Base-by-base conservation (phyloP, 2,888 invertebrate species). In the Reticulitermes lucifugus region DNA sequence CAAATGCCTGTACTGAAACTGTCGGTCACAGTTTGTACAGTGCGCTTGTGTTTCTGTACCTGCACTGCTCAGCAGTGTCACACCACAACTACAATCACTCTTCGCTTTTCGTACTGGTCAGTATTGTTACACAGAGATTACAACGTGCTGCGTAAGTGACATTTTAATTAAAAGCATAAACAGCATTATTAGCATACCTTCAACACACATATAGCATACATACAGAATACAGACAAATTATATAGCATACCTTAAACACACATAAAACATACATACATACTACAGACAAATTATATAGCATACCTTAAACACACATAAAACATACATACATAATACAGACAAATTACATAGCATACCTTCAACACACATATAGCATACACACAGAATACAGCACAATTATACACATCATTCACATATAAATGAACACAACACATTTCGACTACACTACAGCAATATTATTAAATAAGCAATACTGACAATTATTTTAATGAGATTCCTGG, bases 401-500 rank as follows among this genome's bases (percentile, higher is more conserved):
- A 65, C 65, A 73, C 10, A 7, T 41, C 75, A 75, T 43, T 75
- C 75, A 7, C 75, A 75, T 71, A 71, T 71, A 75, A 35, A 41
- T 21, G 60, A 41, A 65, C 81, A 81, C 81, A 81, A 65, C 60
- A 81, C 18, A n/a, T 46, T 65, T 21, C 6, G n/a, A 65, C 35
- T 80, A 59, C 60, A 80, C 14, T 70, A 43, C 41, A 81, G 81
- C 81, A 70, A 43, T 81, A 70, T 29, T 43, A 81, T 81, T 81
- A 81, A 81, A 65, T 81, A 81, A 81, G 81, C 81, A 81, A 81
- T 70, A 81, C 81, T 81, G 81, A 81, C 81, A 46, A 51, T 46
- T 79, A 55, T 29, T 18, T 25, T 79, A 35, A 51, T 81, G 81
- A 81, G 81, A 81, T 81, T 81, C 81, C 70, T 21, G n/a, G 70